Base-by-base conservation (phyloP, 2,113 vertebrate genomes). In the Dunckerocampus dactyliophorus region DNA sequence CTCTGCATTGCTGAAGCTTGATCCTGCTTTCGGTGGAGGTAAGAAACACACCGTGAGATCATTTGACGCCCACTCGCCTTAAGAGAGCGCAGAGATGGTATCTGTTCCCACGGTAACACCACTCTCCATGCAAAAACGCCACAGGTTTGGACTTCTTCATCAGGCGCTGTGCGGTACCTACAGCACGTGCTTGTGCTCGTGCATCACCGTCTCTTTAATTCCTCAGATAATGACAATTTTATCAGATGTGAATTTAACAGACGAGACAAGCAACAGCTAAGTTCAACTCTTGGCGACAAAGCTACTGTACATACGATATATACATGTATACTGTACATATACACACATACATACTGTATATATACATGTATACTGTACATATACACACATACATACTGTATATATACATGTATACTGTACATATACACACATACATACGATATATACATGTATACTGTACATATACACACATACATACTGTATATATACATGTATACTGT, bases 191-290 rank as follows among this genome's bases (percentile, higher is more conserved):
- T n/a, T n/a, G n/a, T n/a, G 62, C 72, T 69, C 57, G 20, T 48
- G 54, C 58, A 3, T 48, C 76, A 64, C 64, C 70, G 74, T 85
- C 77, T 76, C 83, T 88, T 88, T 87, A 88, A 88, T 89, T 88
- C 86, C 85, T 78, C 81, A 88, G 85, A 89, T 89, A 90, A 90
- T 89, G 88, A 89, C 87, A 88, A 87, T 87, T 85, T 88, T 89
- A 90, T 90, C 89, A 89, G 71, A 66, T 56, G 78, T 84, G 88
- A 76, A 82, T 80, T 87, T 89, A 90, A 90, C 87, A 73, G 87
- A 89, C 89, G 87, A 90, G 85, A 83, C 67, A 52, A 72, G 71
- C 65, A 86, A 88, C 88, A 88, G 75, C 74, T 84, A 64, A 71
- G 77, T 86, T 82, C 79, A 28, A 67, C 74, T 81, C 76, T 73